phyloP scores from a whole-genome alignment of 2,113 vertebrate species.

The Pedetes capensis region DNA sequence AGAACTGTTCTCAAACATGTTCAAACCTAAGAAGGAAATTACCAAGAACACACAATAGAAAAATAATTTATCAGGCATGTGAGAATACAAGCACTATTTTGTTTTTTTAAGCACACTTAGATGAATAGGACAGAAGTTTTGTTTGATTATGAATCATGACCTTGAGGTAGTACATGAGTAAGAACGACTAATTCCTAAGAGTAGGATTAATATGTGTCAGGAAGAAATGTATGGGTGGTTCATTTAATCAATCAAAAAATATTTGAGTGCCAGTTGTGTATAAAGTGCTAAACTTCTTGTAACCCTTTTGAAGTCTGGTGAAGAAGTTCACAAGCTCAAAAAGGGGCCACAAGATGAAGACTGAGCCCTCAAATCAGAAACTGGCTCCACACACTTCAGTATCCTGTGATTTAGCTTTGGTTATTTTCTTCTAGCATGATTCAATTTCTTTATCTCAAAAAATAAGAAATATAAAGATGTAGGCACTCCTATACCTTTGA shows the following conservation, averaged over 20 bases:
- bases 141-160: constrained; percentile 52
- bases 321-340: neutral
- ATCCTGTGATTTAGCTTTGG: neutral
- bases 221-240: neutral
- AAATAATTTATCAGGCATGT: constrained; percentile 50
- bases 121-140: constrained; percentile 34
- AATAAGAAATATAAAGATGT: neutral
- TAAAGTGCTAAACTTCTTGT: neutral
- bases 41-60: constrained; percentile 28
- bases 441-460: constrained; percentile 9
- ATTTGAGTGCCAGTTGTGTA: neutral
- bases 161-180: neutral
- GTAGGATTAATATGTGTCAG: neutral
- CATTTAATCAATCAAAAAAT: constrained; percentile 18
- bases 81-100: constrained; percentile 14
- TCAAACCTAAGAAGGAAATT: constrained; percentile 46
- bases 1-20: constrained; percentile 45
- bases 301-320: neutral
- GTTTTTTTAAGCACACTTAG: neutral
- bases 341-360: neutral
- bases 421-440: neutral
- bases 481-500: neutral
- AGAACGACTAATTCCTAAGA: neutral
- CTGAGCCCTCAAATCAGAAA: neutral
- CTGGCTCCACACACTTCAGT: neutral